phyloP scores from a whole-genome alignment of 2,888 invertebrate species.

The Euproctis similis region DNA sequence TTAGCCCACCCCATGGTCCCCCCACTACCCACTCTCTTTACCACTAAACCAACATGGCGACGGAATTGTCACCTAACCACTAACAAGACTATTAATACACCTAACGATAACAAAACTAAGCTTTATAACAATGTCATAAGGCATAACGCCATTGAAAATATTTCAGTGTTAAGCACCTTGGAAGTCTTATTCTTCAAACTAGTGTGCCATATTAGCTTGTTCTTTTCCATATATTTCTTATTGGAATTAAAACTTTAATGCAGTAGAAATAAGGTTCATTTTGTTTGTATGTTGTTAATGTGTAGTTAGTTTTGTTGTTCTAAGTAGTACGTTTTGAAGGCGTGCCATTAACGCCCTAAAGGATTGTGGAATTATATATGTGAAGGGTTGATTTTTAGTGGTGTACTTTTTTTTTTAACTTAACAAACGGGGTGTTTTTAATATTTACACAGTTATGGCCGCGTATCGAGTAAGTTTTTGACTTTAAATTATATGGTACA shows the following conservation, averaged over 20 bases:
- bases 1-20: slow-evolving; percentile 57
- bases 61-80: slow-evolving; percentile 66
- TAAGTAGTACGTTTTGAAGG: slow-evolving; percentile 59
- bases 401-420: no score
- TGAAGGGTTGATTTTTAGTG: slow-evolving; percentile 68
- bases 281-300: slow-evolving; percentile 3
- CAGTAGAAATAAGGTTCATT: slow-evolving; percentile 23
- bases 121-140: slow-evolving; percentile 1
- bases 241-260: slow-evolving; percentile 17
- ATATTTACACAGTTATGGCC: slow-evolving; percentile 57
- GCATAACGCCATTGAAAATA: slow-evolving; percentile 19
- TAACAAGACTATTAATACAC: no score
- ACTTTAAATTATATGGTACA: slow-evolving; percentile 15
- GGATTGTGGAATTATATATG: slow-evolving; percentile 65
- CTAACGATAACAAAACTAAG: slow-evolving; percentile 12
- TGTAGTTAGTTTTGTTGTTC: slow-evolving; percentile 53
- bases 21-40: slow-evolving; percentile 45
- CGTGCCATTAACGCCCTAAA: slow-evolving; percentile 70
- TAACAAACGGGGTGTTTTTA: slow-evolving; percentile 46
- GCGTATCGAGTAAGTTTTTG: slow-evolving; percentile 14
- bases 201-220: slow-evolving; percentile 57
- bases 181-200: slow-evolving; percentile 59
- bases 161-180: slow-evolving; percentile 39
- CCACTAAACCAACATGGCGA: slow-evolving; percentile 70
- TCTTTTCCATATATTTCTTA: slow-evolving; percentile 23